Base-by-base conservation (phyloP, 2,113 vertebrate species). In the Orcinus orca region DNA sequence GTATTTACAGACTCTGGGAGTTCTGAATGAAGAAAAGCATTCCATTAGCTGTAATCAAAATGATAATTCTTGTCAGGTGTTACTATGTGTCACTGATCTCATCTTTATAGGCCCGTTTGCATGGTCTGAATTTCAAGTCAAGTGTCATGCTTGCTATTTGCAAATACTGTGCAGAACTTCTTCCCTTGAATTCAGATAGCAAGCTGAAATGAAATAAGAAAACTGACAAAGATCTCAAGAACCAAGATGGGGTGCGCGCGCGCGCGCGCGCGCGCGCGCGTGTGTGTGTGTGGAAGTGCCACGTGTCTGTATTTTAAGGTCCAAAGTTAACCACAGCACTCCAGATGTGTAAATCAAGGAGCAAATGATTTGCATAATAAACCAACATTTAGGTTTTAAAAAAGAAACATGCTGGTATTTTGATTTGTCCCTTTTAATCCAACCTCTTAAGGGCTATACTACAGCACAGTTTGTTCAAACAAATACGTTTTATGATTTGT, bases 81-180 rank as follows among this genome's bases (percentile, higher is more conserved):
- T 97, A 70, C 81, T 95, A 60, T 77, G 97, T 97, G 79, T 91
- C 68, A 98, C 80, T 97, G 79, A 95, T 74, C 63, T 97, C 74
- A 74, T 96, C 53, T 95, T 95, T 63, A 60, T n/a, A 92, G 73
- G 82, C 71, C 88, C 92, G 36, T 96, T 97, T 95, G 71, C 36
- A 77, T 8, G 36, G 12, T 96, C 81, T 96, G 86, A 97, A 96
- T 97, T 98, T 97, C 76, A 95, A 62, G 55, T 94, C 68, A 93
- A 41, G 36, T 93, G 33, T 60, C 65, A 62, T 21, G 23, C 79
- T 93, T 98, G 63, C 47, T 93, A 21, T 84, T 79, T 95, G 60
- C 55, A 94, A 97, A 62, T 63, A 68, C 50, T 68, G 2, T 25
- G n/a, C 4, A 94, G 73, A 97, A 58, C 31, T 58, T 84, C 31